phyloP scores from a whole-genome alignment of 2,113 vertebrate species.

The Tenrec ecaudatus region DNA sequence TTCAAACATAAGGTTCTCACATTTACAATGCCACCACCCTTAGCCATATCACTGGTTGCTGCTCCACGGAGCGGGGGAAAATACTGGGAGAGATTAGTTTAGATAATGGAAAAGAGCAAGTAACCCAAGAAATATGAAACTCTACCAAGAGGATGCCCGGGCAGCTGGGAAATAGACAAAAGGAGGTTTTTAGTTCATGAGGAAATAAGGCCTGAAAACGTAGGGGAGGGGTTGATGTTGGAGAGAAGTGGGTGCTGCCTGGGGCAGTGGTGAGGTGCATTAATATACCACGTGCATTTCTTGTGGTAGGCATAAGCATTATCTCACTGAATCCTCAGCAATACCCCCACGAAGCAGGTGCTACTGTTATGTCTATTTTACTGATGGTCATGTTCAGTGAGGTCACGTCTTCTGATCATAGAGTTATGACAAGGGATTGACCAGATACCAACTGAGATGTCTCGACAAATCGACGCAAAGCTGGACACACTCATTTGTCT shows the following conservation, averaged over 20 bases:
- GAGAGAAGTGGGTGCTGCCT: background rate
- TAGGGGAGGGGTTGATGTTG: background rate
- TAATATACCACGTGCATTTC: background rate
- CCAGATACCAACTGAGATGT: no score
- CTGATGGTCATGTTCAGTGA: background rate
- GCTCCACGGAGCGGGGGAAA: background rate
- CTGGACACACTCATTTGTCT: no score
- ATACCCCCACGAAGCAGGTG: background rate
- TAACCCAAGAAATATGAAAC: background rate
- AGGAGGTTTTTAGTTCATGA: background rate
- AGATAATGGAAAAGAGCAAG: background rate
- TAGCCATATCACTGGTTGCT: background rate
- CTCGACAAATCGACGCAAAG: no score
- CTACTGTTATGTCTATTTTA: background rate
- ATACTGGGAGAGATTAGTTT: background rate
- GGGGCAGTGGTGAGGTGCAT: background rate
- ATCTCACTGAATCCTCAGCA: background rate
- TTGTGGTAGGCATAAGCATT: background rate
- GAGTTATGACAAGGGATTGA: background rate
- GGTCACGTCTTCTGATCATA: fast-evolving
- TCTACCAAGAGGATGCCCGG: background rate
- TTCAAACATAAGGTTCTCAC: background rate
- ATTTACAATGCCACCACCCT: background rate
- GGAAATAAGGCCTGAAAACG: background rate
- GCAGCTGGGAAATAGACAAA: background rate